These are phyloP conservation scores for Neopelma chrysocephalum DNA, from an alignment of 2,797 vertebrate species.

Conservation along the genomic window DNA sequence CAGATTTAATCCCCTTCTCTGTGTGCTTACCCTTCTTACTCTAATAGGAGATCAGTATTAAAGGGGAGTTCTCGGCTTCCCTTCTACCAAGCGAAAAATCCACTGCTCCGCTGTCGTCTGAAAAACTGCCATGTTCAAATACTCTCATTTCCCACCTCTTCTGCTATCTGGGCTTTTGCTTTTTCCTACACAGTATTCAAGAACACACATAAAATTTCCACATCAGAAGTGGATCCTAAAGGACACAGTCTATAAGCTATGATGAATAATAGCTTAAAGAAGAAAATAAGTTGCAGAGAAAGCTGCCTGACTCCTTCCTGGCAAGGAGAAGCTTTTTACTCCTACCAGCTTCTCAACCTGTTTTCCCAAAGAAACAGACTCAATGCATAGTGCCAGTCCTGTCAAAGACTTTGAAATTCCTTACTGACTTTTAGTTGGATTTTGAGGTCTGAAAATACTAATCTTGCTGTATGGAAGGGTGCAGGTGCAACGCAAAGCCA, in stretches of 20 bases:
- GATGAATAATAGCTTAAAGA: neutral
- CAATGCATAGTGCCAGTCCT: neutral
- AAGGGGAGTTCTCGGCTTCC: neutral
- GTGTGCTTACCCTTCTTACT: neutral
- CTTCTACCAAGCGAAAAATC: neutral
- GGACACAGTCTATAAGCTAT: neutral
- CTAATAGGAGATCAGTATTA: neutral
- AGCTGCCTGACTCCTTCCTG: neutral
- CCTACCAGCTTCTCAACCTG: neutral
- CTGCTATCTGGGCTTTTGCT: neutral
- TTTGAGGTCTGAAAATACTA: neutral
- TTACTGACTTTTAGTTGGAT: neutral
- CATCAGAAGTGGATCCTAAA: neutral
- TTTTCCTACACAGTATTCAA: neutral
- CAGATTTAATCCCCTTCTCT: neutral
- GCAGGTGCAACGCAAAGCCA: neutral
- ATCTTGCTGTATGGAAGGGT: accelerated
- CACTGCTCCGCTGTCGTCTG: neutral
- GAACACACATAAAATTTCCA: neutral
- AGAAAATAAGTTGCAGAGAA: neutral
- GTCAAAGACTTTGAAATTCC: neutral
- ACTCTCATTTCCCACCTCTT: neutral
- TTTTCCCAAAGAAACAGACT: neutral
- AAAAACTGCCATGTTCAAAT: neutral
- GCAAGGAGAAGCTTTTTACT: neutral